Base-by-base conservation (phyloP, 37 sponge, comb jelly and placozoan genomes). In the Tethya wilhelma region DNA sequence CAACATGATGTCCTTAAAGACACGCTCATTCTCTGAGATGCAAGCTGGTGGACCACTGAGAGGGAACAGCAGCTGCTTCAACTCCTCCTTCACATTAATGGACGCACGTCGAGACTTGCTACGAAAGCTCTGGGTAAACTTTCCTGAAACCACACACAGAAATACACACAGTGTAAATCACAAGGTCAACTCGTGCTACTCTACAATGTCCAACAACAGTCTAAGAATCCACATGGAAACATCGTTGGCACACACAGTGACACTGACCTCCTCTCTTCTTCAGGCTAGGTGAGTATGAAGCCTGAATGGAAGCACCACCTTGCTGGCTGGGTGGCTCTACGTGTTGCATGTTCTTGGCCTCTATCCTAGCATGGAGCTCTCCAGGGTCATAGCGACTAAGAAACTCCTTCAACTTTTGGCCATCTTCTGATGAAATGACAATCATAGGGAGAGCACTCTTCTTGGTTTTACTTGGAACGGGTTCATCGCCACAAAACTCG, bases 1-100 rank as follows among this genome's bases (percentile, higher is more conserved):
- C 25, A 32, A 44, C 85, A 84, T 84, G 46, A 84, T 56, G 31
- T 20, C 56, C 62, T 84, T 59, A 57, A 84, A 84, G 38, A 69
- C 30, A 30, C 41, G 71, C 62, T 69, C 60, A 67, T 84, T 67
- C 39, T 84, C 71, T 30, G 85, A 84, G 45, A 84, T 60, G 71
- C 85, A 84, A 22, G 69, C 39, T 6, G 68, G 78, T 0, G 78
- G 78, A 38, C 75, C 75, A 40, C 60, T 77, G 57, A 74, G 59
- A 22, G 71, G 59, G 40, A 69, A 70, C 71, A 84, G 76, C 0
- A 84, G 68, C 36, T 76, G 31, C 78, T 84, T 84, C 3, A 84
- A n/a, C 39, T 77, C 67, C 4, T 84, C 77, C 64, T 84, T 84
- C n/a, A 84, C 64, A 62, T 84, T 74, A 31, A 77, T 32, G 0